Evolutionary conservation across 2,888 invertebrate species (phyloP).

Genomic region (Steinernema hermaphroditum): DNA sequence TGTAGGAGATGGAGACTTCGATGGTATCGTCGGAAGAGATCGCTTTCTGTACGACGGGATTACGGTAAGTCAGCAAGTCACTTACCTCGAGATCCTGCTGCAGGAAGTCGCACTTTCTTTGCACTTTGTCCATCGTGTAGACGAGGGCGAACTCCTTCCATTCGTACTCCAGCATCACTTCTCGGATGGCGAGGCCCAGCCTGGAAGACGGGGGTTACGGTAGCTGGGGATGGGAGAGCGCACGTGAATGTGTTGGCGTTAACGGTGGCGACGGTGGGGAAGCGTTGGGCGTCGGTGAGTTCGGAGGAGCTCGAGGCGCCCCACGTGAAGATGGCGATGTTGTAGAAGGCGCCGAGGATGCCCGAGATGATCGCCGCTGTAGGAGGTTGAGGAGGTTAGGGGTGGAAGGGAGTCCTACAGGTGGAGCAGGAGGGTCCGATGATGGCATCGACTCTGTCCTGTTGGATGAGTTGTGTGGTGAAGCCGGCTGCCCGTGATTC

Average conservation of each 20-base stretch:
- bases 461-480: conserved; percentile 39
- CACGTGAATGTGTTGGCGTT: conserved; percentile 13
- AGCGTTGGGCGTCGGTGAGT: conserved; percentile 38
- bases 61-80: not conserved
- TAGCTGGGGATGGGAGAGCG: not conserved
- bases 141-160: conserved; percentile 56
- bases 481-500: conserved; percentile 48
- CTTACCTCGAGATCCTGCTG: conserved; percentile 41
- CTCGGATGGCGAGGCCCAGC: conserved; percentile 35
- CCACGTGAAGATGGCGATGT: conserved; percentile 46
- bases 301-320: conserved; percentile 43
- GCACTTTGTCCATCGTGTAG: conserved; percentile 39
- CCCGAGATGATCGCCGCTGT: conserved; percentile 36
- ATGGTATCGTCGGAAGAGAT: not conserved
- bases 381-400: conserved; percentile 29
- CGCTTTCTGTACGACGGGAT: not conserved
- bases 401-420: conserved; percentile 17
- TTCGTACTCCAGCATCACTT: conserved; percentile 44
- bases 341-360: conserved; percentile 39
- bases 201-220: conserved; percentile 30
- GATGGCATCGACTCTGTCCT: conserved; percentile 44
- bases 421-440: conserved; percentile 49
- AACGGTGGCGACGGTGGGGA: conserved; percentile 41
- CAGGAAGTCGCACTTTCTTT: conserved; percentile 37
- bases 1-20: conserved; percentile 19